Evolutionary conservation across 2,888 invertebrate species (phyloP), one percentile per base, ranked within the genome.

Genomic region (Phengaris alcon): DNA sequence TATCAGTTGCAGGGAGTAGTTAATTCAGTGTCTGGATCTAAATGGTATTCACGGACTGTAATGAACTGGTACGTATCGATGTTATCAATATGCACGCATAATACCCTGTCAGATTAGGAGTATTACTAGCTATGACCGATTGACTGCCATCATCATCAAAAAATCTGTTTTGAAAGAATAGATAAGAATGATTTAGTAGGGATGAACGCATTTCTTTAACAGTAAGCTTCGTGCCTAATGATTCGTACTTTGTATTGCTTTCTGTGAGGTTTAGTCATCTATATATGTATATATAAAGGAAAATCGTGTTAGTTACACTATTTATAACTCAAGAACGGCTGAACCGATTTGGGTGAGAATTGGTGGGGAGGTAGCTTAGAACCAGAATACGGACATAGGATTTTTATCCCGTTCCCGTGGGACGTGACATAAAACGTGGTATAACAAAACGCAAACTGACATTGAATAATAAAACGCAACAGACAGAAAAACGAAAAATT

Each of bases 41-140:
- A 77, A 74, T 74, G 76, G 75, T 72, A 77, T 77, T 76, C 77
- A 75, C 73, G 75, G 82, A 82, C 83, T 82, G 85, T 85, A 83
- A 84, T 84, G 82, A 82, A 82, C 82, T 83, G 83, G 86, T 86
- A 84, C 82, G 82, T 79, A 80, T 81, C 80, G 80, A 81, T 77
- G 81, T 80, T 85, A 84, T 86, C 85, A 82, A 83, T 80, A 79
- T 82, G 82, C 82, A 86, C 84, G 80, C 79, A 79, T 84, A 82
- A 84, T 85, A 82, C 79, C 82, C 64, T 48, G 64, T 81, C 80
- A 82, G 77, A 82, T 83, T 82, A 80, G 79, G 59, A 64, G 70
- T 52, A 70, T 52, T 52, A 70, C 51, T 51, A 51, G 51, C 70
- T 51, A 22, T 51, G 64, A 44, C 64, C 64, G 64, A 64, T 64